A percentile compares a stretch with the other conserved stretches of the same genome.
These are phyloP conservation scores for Salticus scenicus DNA, from an alignment of 2,888 invertebrate species.

Conservation along the genomic window DNA sequence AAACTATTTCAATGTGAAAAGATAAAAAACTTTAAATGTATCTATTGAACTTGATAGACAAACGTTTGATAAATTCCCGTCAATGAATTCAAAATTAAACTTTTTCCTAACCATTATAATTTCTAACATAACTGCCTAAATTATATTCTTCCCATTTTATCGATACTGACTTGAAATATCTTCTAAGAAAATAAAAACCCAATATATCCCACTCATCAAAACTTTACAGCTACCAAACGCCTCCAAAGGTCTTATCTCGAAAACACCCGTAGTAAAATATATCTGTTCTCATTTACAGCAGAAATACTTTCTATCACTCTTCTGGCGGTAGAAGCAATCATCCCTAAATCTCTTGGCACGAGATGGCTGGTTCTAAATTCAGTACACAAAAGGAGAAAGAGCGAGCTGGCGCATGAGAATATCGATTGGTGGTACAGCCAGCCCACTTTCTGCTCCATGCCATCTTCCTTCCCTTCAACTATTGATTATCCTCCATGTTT, in stretches of 20 bases:
- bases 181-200: no score
- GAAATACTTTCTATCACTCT: neutral
- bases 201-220: conserved; percentile 17
- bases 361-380: conserved; percentile 15
- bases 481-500: conserved; percentile 1
- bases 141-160: no score
- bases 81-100: no score
- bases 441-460: neutral
- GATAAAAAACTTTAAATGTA: no score
- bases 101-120: no score
- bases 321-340: neutral
- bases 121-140: no score
- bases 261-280: conserved; percentile 1
- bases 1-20: no score
- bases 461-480: neutral
- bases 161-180: no score
- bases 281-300: neutral
- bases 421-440: neutral
- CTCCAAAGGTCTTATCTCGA: neutral
- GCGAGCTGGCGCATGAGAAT: neutral
- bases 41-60: no score
- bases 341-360: conserved; percentile 17
- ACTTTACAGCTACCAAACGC: neutral
- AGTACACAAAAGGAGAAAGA: neutral
- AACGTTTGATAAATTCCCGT: no score